Evolutionary conservation across 2,113 vertebrate genomes (phyloP).

Genomic region (Collichthys lucidus): DNA sequence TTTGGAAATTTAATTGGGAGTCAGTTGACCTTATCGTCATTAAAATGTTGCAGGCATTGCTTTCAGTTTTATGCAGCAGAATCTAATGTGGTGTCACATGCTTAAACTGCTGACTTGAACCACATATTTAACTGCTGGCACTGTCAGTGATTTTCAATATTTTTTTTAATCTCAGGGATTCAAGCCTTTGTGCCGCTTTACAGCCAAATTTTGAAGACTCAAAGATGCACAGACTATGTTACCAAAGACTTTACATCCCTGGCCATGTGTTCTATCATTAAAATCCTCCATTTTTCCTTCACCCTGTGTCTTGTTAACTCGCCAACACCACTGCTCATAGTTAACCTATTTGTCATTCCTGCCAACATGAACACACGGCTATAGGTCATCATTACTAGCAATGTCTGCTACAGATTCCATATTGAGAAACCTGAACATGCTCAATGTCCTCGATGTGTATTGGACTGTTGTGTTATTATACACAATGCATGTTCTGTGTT

Average conservation of each 20-base stretch:
- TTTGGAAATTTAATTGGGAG: not conserved
- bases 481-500: too few species aligned
- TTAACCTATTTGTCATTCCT: not conserved
- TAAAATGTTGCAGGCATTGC: constrained; percentile 1
- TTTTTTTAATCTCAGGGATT: not conserved
- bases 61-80: not conserved
- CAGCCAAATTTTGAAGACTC: not conserved
- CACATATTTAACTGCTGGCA: not conserved
- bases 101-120: not conserved
- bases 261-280: constrained; percentile 1
- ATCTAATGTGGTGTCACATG: not conserved
- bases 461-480: too few species aligned
- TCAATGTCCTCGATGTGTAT: too few species aligned
- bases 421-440: too few species aligned
- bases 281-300: not conserved
- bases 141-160: not conserved
- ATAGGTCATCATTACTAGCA: not conserved
- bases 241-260: not conserved
- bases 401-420: too few species aligned
- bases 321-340: not conserved
- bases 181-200: not conserved
- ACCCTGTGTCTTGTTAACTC: constrained; percentile 1
- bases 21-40: not conserved
- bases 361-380: constrained; percentile 2
- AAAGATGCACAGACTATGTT: not conserved